Percentiles rank a stretch among this genome's conserved stretches.
Evolutionary conservation across 2,113 vertebrate species (phyloP).

Genomic region (Coracopsis vasa): DNA sequence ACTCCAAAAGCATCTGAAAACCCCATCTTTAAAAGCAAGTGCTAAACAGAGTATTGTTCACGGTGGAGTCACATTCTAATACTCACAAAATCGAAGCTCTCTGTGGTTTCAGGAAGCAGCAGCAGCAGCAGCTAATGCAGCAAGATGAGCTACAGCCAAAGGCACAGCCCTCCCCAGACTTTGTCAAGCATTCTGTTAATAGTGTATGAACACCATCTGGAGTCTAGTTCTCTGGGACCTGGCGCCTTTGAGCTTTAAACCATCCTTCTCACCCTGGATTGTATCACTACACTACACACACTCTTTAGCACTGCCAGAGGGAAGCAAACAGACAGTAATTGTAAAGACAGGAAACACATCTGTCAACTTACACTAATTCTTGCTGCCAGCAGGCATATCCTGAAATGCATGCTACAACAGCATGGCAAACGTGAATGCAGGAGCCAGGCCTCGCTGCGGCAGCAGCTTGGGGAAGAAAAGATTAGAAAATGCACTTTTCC

Average conservation of each 20-base stretch:
- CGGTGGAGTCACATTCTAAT: rapidly evolving
- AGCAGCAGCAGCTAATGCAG: background rate
- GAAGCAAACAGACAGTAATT: conserved; percentile 60
- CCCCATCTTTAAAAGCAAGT: rapidly evolving
- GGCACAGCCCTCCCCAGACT: background rate
- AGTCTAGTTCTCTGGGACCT: conserved; percentile 9
- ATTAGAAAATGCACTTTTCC: background rate
- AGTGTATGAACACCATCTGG: conserved; percentile 21
- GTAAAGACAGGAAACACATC: conserved; percentile 61
- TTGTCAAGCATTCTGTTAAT: background rate
- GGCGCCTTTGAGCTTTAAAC: conserved; percentile 43
- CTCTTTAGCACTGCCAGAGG: conserved; percentile 58
- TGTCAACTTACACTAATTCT: conserved; percentile 53
- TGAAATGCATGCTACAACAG: background rate
- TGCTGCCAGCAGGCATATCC: conserved; percentile 63
- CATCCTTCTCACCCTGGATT: conserved; percentile 53
- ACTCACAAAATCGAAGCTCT: background rate
- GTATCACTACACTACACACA: background rate
- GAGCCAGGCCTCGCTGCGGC: background rate
- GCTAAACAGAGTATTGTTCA: rapidly evolving
- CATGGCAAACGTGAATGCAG: background rate
- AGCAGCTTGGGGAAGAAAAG: background rate
- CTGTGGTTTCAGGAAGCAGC: background rate
- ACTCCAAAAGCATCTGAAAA: background rate
- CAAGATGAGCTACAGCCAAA: background rate